Percentiles rank a stretch among this genome's conserved stretches.
Evolutionary conservation across 2,797 vertebrate species (phyloP).

Genomic region (Philypnodon macrostomus): DNA sequence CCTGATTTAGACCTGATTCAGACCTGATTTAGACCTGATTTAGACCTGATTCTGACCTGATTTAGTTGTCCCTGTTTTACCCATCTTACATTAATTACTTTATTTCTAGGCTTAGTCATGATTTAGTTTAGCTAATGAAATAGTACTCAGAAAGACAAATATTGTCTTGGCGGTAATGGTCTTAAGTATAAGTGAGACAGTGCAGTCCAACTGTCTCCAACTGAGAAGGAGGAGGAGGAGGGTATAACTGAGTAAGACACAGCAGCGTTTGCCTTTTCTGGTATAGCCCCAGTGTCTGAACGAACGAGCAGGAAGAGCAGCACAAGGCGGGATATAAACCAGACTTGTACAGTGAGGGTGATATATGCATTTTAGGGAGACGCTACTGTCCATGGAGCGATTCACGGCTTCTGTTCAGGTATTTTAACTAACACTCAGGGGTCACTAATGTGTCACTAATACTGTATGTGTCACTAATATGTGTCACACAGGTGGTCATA

Average conservation of each 20-base stretch:
- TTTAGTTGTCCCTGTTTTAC: no score
- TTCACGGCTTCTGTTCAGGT: constrained; percentile 58
- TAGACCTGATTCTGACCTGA: no score
- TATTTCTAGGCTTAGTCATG: no score
- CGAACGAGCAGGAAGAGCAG: constrained; percentile 79
- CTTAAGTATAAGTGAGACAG: constrained; percentile 4
- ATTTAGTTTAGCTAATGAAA: no score
- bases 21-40: no score
- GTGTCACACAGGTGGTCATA: constrained; percentile 35
- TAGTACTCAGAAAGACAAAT: no score
- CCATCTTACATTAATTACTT: no score
- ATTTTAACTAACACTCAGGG: constrained; percentile 35
- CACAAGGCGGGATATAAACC: constrained; percentile 79
- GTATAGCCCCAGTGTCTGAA: constrained; percentile 83
- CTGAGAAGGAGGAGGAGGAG: constrained; percentile 38
- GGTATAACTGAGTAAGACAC: constrained; percentile 27
- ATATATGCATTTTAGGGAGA: constrained; percentile 70
- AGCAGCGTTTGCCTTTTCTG: constrained; percentile 88
- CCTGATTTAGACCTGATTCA: no score
- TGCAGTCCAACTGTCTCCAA: constrained; percentile 32
- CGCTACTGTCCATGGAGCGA: constrained; percentile 77
- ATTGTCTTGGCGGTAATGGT: no score
- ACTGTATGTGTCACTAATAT: constrained; percentile 32
- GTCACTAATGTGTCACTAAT: no score
- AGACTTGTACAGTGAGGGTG: constrained; percentile 60